phyloP scores from a whole-genome alignment of 1,140 invertebrate genomes.

The Bombyx mandarina region DNA sequence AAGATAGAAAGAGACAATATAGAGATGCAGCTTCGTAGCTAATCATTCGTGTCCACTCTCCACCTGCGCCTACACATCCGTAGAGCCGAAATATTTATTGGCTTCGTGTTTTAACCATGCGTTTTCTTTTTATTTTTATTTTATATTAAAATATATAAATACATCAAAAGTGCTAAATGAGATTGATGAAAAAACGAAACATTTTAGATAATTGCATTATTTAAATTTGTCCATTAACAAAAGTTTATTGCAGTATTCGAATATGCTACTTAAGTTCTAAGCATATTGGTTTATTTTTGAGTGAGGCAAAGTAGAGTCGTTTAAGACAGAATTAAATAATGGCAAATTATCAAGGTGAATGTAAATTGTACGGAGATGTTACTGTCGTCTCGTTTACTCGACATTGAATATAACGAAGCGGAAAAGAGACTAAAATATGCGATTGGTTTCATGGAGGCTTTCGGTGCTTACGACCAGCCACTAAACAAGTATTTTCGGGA shows the following conservation, averaged over 20 bases:
- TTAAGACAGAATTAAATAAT: too few relatives aligned
- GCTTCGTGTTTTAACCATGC: constrained; percentile 3
- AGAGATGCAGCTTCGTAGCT: constrained; percentile 50
- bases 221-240: constrained; percentile 24
- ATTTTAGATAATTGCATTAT: constrained; percentile 25
- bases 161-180: too few relatives aligned
- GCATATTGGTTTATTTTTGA: too few relatives aligned
- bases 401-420: background rate
- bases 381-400: too few relatives aligned
- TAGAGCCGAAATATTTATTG: constrained; percentile 23
- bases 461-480: too few relatives aligned
- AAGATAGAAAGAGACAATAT: constrained; percentile 35
- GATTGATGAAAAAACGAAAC: background rate
- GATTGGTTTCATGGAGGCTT: too few relatives aligned
- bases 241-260: constrained; percentile 17
- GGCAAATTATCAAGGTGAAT: too few relatives aligned
- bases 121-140: background rate
- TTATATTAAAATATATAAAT: background rate
- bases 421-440: too few relatives aligned
- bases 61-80: constrained; percentile 47
- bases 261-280: too few relatives aligned
- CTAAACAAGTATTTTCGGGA: too few relatives aligned
- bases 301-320: too few relatives aligned
- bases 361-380: too few relatives aligned
- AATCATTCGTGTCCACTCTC: constrained; percentile 65